Evolutionary conservation across 2,888 invertebrate genomes (phyloP), one percentile per base, ranked within the genome.

Genomic region (Abscondita cerata): DNA sequence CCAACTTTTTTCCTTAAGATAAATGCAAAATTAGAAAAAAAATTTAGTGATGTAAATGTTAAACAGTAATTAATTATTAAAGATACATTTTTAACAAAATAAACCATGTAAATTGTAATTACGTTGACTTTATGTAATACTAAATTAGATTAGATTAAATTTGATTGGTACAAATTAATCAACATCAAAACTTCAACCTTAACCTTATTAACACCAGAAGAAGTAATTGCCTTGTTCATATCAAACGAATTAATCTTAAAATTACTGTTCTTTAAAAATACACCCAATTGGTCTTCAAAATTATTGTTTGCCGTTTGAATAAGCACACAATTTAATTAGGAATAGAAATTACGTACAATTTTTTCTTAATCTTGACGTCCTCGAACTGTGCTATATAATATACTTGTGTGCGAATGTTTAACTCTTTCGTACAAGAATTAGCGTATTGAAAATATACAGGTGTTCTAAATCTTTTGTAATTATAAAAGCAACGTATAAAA

Each of bases 401-500:
- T 11, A 16, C 16, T 15, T 50, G 33, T 50, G 12, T 33, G 48
- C 48, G 33, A 50, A 56, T 20, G 6, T 36, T 56, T 48, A 57
- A 57, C 51, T 57, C 50, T 57, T 40, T 40, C 25, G 11, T 40
- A 25, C 1, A 31, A 16, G 34, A 46, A 33, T 38, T 40, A 31
- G 33, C 44, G 40, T 36, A 54, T 52, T 51, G 40, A 55, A 48
- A 52, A 48, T 40, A 55, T 64, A 64, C 63, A 64, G 63, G 63
- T 64, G 63, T 59, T 54, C 62, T 20, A 47, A 2, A 38, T 41
- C 54, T 55, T 55, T 64, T 56, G 52, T 59, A 52, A 64, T 63
- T 56, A 62, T 55, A 47, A 62, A 51, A 55, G 59, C 16, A 52
- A 62, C 31, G 50, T 59, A 59, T 19, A 58, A 64, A 62, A 64